phyloP scores from a whole-genome alignment of 2,113 vertebrate species.

The Pheucticus melanocephalus region DNA sequence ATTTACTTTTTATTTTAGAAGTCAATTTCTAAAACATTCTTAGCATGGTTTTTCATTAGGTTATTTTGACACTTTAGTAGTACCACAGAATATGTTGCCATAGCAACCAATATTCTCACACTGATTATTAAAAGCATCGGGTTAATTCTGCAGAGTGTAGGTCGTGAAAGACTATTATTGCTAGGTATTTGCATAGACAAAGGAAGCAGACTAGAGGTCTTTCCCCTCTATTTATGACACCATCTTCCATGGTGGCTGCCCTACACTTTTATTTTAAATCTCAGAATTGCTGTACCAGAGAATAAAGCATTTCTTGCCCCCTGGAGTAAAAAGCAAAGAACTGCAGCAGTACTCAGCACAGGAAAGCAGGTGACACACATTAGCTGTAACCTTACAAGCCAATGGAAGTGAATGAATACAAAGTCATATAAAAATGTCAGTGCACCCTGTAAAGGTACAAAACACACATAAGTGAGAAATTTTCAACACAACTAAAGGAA shows the following conservation, averaged over 20 bases:
- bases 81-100: slow-evolving; percentile 11
- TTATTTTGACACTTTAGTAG: slow-evolving; percentile 49
- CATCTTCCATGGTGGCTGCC: not conserved
- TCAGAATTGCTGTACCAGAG: not conserved
- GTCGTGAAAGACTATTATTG: not conserved
- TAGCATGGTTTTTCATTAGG: slow-evolving; percentile 12
- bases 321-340: slow-evolving; percentile 24
- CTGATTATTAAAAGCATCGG: slow-evolving; percentile 16
- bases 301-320: slow-evolving; percentile 9
- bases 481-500: not conserved
- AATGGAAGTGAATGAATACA: not conserved
- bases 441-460: not conserved
- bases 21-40: slow-evolving; percentile 1
- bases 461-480: not conserved
- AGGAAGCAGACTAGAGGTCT: not conserved
- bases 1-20: slow-evolving; percentile 24
- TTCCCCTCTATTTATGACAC: not conserved
- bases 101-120: slow-evolving; percentile 37
- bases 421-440: not conserved
- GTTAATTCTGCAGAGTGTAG: slow-evolving; percentile 6
- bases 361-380: not conserved
- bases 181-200: not conserved
- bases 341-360: not conserved
- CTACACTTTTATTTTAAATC: not conserved
- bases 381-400: not conserved